Percentiles rank a stretch among this genome's conserved stretches.
These are phyloP conservation scores for Pavo muticus DNA, from an alignment of 2,113 vertebrate genomes.

Conservation along the genomic window DNA sequence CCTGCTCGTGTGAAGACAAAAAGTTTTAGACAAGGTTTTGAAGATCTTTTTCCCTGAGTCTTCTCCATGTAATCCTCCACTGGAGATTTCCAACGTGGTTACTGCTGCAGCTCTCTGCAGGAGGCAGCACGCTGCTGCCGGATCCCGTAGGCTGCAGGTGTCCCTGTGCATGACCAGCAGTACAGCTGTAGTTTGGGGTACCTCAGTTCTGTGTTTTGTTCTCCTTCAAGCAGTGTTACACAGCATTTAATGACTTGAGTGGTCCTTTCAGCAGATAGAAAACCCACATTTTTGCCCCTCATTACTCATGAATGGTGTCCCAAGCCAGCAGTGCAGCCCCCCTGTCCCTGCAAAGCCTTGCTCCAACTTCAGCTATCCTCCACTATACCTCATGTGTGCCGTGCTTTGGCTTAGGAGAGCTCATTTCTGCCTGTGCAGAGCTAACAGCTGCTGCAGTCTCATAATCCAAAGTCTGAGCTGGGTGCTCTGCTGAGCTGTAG, in stretches of 20 bases:
- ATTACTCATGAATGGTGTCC: fast-evolving
- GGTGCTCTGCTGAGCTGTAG: background rate
- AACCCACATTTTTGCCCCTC: background rate
- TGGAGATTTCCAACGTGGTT: background rate
- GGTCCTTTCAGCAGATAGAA: background rate
- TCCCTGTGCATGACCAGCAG: background rate
- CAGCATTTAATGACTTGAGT: background rate
- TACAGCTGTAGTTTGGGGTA: background rate
- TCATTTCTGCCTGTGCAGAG: background rate
- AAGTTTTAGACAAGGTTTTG: background rate
- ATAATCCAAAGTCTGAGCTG: background rate
- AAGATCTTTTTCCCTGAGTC: background rate
- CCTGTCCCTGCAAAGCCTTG: background rate
- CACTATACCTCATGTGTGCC: too few species aligned
- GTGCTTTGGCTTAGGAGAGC: background rate
- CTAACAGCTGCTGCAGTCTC: background rate
- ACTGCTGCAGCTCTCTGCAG: background rate
- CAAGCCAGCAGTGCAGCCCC: background rate
- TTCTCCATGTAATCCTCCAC: background rate
- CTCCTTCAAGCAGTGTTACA: background rate
- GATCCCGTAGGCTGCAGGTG: fast-evolving
- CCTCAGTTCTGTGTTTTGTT: background rate
- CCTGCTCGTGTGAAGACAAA: background rate
- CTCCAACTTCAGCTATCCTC: background rate
- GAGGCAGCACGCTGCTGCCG: background rate